Conservation (phyloP, 2,113 vertebrate genomes). For the Chaetorhynchus papuensis region DNA sequence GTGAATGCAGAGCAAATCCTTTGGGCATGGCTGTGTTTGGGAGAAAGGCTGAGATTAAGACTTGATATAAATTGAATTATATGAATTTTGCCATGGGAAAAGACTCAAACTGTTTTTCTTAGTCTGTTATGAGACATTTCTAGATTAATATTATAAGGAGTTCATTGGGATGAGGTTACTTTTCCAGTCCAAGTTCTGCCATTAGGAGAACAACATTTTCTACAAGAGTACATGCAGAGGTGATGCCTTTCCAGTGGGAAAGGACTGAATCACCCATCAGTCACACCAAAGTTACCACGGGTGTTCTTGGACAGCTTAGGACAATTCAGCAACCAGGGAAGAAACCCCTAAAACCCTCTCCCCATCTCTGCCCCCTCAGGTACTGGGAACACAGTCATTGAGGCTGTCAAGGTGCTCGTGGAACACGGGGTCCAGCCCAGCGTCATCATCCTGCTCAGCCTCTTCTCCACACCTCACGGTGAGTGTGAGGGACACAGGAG, state of each 20-base stretch:
- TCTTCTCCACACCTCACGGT: constrained; percentile 88
- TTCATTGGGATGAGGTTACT: background rate
- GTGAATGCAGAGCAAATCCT: background rate
- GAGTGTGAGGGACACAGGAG: background rate
- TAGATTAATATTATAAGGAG: background rate
- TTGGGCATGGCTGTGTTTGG: background rate
- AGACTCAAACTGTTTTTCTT: background rate
- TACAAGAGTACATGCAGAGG: background rate
- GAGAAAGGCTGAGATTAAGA: background rate
- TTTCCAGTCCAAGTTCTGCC: background rate
- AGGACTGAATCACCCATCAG: background rate
- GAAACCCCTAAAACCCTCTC: accelerated
- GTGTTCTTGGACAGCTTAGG: background rate
- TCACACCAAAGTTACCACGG: background rate
- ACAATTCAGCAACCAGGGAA: background rate
- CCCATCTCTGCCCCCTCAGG: constrained; percentile 56
- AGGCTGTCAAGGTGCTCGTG: constrained; percentile 91
- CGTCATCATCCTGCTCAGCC: constrained; percentile 91
- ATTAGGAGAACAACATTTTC: background rate
- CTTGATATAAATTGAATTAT: background rate
- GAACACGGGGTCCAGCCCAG: constrained; percentile 90
- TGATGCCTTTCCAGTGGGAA: background rate
- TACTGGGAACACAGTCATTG: constrained; percentile 93
- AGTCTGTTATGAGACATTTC: background rate
- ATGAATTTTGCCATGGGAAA: background rate